phyloP scores from a whole-genome alignment of 2,888 invertebrate species.

The Spatulosminthurus flaviceps region DNA sequence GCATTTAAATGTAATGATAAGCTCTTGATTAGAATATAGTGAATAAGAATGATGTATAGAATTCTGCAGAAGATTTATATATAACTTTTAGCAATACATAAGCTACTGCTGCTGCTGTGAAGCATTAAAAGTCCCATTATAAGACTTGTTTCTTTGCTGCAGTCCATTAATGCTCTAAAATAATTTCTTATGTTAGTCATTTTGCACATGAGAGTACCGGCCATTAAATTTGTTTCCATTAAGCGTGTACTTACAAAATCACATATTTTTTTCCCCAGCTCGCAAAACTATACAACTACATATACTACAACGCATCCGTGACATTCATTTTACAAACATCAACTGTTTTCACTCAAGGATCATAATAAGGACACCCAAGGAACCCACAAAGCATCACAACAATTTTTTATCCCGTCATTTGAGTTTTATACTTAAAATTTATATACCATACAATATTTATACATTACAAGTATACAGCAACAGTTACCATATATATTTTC shows the following conservation, averaged over 20 bases:
- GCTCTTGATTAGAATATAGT: too few relatives aligned
- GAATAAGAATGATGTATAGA: too few relatives aligned
- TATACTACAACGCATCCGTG: too few relatives aligned
- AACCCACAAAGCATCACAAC: too few relatives aligned
- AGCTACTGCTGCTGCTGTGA: not conserved
- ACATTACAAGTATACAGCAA: too few relatives aligned
- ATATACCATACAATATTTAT: too few relatives aligned
- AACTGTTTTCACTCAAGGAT: not conserved
- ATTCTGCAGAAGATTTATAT: too few relatives aligned
- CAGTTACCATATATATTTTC: too few relatives aligned
- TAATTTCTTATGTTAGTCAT: not conserved
- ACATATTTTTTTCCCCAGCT: not conserved
- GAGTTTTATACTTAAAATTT: too few relatives aligned
- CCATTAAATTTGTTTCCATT: conserved; percentile 4
- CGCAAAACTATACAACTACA: not conserved
- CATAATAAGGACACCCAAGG: not conserved
- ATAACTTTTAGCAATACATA: too few relatives aligned
- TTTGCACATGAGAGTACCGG: not conserved
- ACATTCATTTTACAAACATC: not conserved
- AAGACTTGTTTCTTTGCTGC: not conserved
- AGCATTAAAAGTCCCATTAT: not conserved
- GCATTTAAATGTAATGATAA: too few relatives aligned
- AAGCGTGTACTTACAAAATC: conserved; percentile 9
- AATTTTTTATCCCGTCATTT: too few relatives aligned
- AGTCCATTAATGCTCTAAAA: not conserved